phyloP scores from a whole-genome alignment of 1,140 invertebrate genomes.

The Copidosoma floridanum region DNA sequence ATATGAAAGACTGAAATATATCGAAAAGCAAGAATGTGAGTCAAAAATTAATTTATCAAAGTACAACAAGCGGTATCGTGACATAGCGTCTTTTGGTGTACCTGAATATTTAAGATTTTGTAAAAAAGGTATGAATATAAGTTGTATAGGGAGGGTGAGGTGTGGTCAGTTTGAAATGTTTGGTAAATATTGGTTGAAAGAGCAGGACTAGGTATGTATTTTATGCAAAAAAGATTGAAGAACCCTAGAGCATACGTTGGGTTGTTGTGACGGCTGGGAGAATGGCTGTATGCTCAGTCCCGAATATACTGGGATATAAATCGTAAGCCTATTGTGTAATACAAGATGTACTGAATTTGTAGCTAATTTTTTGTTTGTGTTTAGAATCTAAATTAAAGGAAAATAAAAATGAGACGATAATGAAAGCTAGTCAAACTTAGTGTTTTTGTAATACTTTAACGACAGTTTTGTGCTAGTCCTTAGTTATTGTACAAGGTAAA shows the following conservation, averaged over 20 bases:
- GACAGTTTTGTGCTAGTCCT: too few relatives aligned
- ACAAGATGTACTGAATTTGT: too few relatives aligned
- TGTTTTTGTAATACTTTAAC: too few relatives aligned
- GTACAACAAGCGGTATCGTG: conserved; percentile 10
- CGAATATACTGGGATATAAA: too few relatives aligned
- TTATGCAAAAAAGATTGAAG: neutral
- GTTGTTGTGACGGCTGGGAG: neutral
- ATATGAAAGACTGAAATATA: neutral
- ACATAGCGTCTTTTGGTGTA: neutral
- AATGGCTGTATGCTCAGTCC: neutral
- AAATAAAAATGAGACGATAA: too few relatives aligned
- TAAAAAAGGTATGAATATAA: conserved; percentile 1
- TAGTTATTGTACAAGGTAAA: too few relatives aligned
- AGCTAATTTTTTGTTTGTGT: too few relatives aligned
- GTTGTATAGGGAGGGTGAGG: conserved; percentile 12
- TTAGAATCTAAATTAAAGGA: too few relatives aligned
- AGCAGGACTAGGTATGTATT: neutral
- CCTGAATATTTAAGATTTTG: neutral
- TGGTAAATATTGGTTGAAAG: neutral
- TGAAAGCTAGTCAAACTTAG: too few relatives aligned
- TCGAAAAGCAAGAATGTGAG: neutral
- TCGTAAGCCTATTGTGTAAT: too few relatives aligned
- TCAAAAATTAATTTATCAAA: conserved; percentile 5
- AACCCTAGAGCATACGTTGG: conserved; percentile 11
- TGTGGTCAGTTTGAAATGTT: conserved; percentile 16